Base-by-base conservation (phyloP, 2,888 invertebrate genomes). In the Nymphalis urticae region DNA sequence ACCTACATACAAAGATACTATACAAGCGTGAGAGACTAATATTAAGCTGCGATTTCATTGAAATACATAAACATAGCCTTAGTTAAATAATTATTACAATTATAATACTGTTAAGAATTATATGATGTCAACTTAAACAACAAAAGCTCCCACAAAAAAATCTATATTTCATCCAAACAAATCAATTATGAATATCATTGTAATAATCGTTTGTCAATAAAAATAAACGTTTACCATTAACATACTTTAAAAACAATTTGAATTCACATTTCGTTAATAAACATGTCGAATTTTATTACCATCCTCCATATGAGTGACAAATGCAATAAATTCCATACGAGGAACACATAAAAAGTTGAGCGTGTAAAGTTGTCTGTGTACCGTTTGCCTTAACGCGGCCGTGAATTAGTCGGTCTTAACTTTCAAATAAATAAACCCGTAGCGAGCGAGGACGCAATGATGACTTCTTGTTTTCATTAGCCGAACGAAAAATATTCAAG, bases 361-460 rank as follows among this genome's bases (percentile, higher is more conserved):
- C 84, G 80, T 83, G 81, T 85, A 86, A 83, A 79, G 81, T 85
- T 87, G 88, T 89, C 86, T 84, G 71, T 82, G 79, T 76, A 72
- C 72, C 78, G 80, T 79, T 76, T 77, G 79, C 79, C 80, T 83
- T 85, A 86, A 87, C 85, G 84, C 82, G 84, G 77, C 84, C 80
- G 80, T 82, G 85, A 90, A 87, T 89, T 89, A 87, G 86, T 81
- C 78, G 73, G 79, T 81, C 81, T 83, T 83, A 84, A 83, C 76
- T 83, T 83, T 81, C 76, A 78, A 82, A 88, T 86, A 87, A 89
- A 89, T 84, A 84, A 83, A 83, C 78, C 79, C 75, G 76, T 76
- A 76, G 77, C 79, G 80, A 70, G 77, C 71, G 63, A 68, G 62
- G 63, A 62, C 69, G 73, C 76, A 77, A 77, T 72, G 76, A 76